A percentile compares a stretch with the other conserved stretches of the same genome.
These are phyloP conservation scores for Tetrax tetrax DNA, from an alignment of 2,113 vertebrate genomes.

Conservation along the genomic window DNA sequence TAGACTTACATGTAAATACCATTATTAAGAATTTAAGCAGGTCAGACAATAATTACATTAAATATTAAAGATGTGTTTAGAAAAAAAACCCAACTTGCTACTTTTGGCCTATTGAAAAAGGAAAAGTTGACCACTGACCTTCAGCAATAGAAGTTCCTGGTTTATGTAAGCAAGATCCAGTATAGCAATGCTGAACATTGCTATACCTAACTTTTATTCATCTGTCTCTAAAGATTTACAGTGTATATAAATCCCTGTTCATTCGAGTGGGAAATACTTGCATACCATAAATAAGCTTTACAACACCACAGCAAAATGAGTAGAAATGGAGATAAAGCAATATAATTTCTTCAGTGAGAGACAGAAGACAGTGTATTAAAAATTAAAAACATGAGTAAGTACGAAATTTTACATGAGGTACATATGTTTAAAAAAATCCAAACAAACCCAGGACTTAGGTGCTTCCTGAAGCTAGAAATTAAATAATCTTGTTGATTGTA, in stretches of 20 bases:
- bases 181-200: background rate
- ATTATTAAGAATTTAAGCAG: background rate
- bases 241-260: background rate
- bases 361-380: background rate
- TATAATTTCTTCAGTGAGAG: background rate
- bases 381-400: background rate
- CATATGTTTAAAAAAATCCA: accelerated
- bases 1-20: background rate
- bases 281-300: background rate
- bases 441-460: background rate
- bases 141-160: background rate
- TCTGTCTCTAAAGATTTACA: background rate
- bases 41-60: background rate
- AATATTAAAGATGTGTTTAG: background rate
- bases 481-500: background rate
- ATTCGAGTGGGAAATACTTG: background rate
- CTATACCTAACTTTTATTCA: background rate
- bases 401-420: background rate
- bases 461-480: background rate
- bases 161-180: background rate
- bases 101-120: background rate
- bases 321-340: background rate
- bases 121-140: background rate
- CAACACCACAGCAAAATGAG: background rate
- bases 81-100: background rate